phyloP scores from a whole-genome alignment of 2,888 invertebrate genomes.

The Limenitis arthemis region DNA sequence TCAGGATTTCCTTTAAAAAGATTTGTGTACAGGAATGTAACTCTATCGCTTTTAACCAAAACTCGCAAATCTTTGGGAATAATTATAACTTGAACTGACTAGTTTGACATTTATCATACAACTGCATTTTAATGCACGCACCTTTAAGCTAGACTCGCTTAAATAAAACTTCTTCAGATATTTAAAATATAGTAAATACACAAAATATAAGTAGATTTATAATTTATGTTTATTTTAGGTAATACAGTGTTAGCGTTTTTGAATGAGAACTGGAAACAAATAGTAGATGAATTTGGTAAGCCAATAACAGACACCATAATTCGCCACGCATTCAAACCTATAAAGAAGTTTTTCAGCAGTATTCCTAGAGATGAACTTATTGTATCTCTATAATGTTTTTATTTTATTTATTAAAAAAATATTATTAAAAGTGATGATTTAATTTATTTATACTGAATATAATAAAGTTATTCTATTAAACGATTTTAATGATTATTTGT shows the following conservation, averaged over 20 bases:
- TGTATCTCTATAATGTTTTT: conserved; percentile 3
- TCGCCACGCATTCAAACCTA: conserved; percentile 24
- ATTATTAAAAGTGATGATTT: too few relatives aligned
- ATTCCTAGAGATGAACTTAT: conserved; percentile 49
- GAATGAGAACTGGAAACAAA: conserved; percentile 48
- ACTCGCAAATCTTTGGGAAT: too few relatives aligned
- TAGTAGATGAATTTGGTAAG: conserved; percentile 46
- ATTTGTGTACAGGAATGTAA: too few relatives aligned
- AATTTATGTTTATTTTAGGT: conserved; percentile 34
- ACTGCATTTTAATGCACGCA: too few relatives aligned
- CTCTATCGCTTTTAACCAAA: too few relatives aligned
- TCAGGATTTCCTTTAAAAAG: too few relatives aligned
- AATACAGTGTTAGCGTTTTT: conserved; percentile 46
- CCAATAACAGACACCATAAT: conserved; percentile 41
- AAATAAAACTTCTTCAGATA: not conserved
- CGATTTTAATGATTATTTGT: too few relatives aligned
- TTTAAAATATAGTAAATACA: not conserved
- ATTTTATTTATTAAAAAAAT: not conserved
- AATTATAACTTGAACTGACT: too few relatives aligned
- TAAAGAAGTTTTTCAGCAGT: conserved; percentile 39
- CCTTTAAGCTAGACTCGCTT: not conserved
- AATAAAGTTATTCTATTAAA: too few relatives aligned
- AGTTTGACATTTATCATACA: too few relatives aligned
- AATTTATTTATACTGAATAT: too few relatives aligned
- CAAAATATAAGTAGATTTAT: not conserved